Percentiles rank a stretch among this genome's conserved stretches.
Conservation (phyloP, 2,888 invertebrate species). For the Oxytorus armatus region DNA sequence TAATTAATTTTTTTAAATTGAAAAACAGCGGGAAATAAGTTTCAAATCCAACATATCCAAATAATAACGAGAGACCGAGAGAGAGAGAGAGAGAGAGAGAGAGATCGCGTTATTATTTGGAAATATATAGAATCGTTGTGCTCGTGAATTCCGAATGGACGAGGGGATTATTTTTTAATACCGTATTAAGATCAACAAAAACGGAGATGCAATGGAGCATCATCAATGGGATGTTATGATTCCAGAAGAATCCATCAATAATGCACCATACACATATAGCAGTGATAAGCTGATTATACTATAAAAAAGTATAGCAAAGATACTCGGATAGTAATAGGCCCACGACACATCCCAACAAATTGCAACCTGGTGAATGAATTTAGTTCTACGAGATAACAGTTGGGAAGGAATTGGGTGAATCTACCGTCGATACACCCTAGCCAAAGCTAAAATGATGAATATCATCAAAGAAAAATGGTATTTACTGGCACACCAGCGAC, state of each 20-base stretch:
- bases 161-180: neutral
- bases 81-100: neutral
- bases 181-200: neutral
- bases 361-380: conserved; percentile 2
- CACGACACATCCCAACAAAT: conserved; percentile 4
- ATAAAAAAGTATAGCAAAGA: neutral
- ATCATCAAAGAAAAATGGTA: neutral
- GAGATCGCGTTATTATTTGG: too few species aligned
- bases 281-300: neutral
- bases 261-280: too few species aligned
- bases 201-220: neutral
- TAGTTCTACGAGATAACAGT: neutral
- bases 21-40: too few species aligned
- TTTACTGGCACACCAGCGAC: conserved; percentile 14
- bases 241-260: neutral
- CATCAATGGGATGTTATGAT: neutral
- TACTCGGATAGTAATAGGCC: neutral
- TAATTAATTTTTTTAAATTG: too few species aligned
- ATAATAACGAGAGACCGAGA: neutral
- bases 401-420: conserved; percentile 18
- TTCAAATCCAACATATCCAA: too few species aligned
- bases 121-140: neutral
- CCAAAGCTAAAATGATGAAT: neutral
- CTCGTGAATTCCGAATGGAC: neutral
- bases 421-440: neutral